These are phyloP conservation scores for Conus canariensis DNA, from an alignment of 2,888 invertebrate genomes.

Conservation along the genomic window DNA sequence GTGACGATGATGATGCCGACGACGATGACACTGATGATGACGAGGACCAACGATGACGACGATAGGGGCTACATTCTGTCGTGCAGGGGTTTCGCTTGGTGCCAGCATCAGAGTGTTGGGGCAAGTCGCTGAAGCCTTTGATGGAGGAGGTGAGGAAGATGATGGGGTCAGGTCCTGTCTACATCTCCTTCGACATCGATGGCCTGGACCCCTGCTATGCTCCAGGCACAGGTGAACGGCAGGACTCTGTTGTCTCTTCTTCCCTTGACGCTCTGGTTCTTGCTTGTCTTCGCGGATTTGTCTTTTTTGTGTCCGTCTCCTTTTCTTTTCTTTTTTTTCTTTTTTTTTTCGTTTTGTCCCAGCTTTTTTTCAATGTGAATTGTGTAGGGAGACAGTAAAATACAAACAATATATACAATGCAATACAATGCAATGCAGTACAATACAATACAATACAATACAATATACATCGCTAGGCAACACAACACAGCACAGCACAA, in stretches of 20 bases:
- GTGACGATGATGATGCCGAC: not conserved
- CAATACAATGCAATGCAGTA: too few relatives aligned
- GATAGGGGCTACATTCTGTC: not conserved
- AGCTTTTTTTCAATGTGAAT: too few relatives aligned
- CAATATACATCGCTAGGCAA: too few relatives aligned
- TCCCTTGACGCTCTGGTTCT: not conserved
- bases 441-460: too few relatives aligned
- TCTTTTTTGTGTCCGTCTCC: too few relatives aligned
- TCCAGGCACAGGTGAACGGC: slow-evolving; percentile 77
- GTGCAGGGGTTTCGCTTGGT: slow-evolving; percentile 76
- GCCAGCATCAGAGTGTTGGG: slow-evolving; percentile 75
- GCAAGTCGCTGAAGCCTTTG: slow-evolving; percentile 74
- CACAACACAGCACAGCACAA: too few relatives aligned
- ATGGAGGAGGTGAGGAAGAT: slow-evolving; percentile 75
- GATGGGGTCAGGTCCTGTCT: slow-evolving; percentile 76
- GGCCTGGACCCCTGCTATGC: slow-evolving; percentile 77
- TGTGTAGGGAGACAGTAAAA: too few relatives aligned
- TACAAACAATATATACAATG: too few relatives aligned
- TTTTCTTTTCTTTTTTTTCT: too few relatives aligned
- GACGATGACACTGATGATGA: not conserved
- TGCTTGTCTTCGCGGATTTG: too few relatives aligned
- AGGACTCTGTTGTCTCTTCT: not conserved
- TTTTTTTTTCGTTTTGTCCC: too few relatives aligned
- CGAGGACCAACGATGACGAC: not conserved
- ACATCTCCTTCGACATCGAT: slow-evolving; percentile 79